Conservation (phyloP, 2,797 vertebrate species). For the Spea hammondii region DNA sequence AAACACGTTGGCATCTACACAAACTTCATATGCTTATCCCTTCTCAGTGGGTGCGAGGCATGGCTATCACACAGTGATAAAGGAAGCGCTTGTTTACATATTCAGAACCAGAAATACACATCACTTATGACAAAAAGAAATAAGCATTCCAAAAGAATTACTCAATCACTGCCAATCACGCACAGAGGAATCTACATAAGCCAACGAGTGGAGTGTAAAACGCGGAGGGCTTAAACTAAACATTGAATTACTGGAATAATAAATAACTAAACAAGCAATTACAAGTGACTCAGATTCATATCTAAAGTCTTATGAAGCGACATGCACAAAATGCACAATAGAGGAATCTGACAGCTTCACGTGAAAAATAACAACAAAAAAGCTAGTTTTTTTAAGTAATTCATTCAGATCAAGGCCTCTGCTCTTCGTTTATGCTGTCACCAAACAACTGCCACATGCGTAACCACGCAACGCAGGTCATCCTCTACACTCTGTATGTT, state of each 20-base stretch:
- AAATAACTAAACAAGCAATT: slow-evolving; percentile 76
- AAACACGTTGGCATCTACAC: not conserved
- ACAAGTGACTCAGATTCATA: slow-evolving; percentile 70
- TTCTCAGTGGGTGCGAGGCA: slow-evolving; percentile 44
- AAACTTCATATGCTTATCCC: slow-evolving; percentile 8
- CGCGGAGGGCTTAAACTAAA: slow-evolving; percentile 68
- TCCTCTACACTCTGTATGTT: too few relatives aligned
- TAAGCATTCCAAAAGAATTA: slow-evolving; percentile 75
- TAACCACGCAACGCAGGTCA: too few relatives aligned
- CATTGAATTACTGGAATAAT: slow-evolving; percentile 69
- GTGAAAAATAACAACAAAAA: slow-evolving; percentile 45
- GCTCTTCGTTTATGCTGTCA: too few relatives aligned
- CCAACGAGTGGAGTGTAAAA: slow-evolving; percentile 68
- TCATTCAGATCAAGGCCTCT: too few relatives aligned
- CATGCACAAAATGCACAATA: slow-evolving; percentile 63
- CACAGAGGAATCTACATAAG: slow-evolving; percentile 74
- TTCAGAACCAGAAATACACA: slow-evolving; percentile 78
- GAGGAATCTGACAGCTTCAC: slow-evolving; percentile 67
- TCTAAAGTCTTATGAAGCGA: slow-evolving; percentile 63
- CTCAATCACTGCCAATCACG: slow-evolving; percentile 84
- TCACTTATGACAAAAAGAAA: slow-evolving; percentile 81
- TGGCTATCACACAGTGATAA: slow-evolving; percentile 71
- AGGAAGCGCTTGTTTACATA: slow-evolving; percentile 80
- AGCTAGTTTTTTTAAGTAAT: too few relatives aligned
- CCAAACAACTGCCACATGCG: too few relatives aligned